Percentiles rank a stretch among this genome's conserved stretches.
phyloP scores from a whole-genome alignment of 1,140 invertebrate genomes.

The Hylaeus anthracinus region DNA sequence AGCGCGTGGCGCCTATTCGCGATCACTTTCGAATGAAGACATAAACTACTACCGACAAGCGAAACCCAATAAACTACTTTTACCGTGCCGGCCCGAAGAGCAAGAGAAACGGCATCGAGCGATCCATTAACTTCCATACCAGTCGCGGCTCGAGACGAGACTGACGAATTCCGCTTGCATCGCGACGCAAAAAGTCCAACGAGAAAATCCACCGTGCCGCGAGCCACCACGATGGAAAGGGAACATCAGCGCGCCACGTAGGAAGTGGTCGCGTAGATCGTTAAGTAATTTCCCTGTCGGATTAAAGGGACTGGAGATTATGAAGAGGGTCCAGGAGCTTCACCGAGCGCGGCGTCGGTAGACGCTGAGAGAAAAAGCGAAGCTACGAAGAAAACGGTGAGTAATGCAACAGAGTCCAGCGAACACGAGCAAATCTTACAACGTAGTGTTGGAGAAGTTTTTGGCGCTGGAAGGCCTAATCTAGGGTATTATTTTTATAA shows the following conservation, averaged over 20 bases:
- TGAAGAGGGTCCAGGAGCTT: conserved; percentile 6
- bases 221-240: conserved; percentile 3
- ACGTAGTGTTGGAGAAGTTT: too few relatives aligned
- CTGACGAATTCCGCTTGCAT: not conserved
- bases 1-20: not conserved
- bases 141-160: not conserved
- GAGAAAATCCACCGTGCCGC: not conserved
- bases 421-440: too few relatives aligned
- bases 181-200: conserved; percentile 14
- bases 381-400: conserved; percentile 5
- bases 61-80: not conserved
- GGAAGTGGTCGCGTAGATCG: conserved; percentile 31
- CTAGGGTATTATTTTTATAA: too few relatives aligned
- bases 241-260: not conserved
- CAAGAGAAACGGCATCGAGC: not conserved
- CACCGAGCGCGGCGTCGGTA: not conserved
- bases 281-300: conserved; percentile 59
- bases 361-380: not conserved
- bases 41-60: not conserved
- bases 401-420: not conserved
- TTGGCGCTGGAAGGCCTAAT: too few relatives aligned
- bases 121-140: not conserved
- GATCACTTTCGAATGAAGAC: not conserved
- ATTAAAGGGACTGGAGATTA: conserved; percentile 42
- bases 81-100: not conserved